Base-by-base conservation (phyloP, 2,797 vertebrate species). In the Microcaecilia unicolor region DNA sequence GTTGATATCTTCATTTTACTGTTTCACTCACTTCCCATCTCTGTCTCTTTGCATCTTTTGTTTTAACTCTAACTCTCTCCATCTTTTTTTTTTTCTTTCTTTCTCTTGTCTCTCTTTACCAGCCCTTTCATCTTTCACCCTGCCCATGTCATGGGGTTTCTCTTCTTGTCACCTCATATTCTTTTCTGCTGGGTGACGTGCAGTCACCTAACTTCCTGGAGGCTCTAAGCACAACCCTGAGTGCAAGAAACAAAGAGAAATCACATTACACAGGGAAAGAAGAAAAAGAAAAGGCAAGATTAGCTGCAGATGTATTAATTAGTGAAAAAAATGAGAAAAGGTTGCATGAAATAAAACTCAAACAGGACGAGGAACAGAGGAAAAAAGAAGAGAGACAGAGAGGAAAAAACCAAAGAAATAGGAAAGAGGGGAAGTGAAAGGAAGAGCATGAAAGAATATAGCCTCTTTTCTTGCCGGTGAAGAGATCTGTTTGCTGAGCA, bases 191-290 rank as follows among this genome's bases (percentile, higher is more conserved):
- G n/a, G n/a, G n/a, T n/a, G n/a, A n/a, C n/a, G n/a, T 5, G 10
- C 21, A 31, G 22, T 15, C 16, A 37, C 21, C 38, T 28, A 7
- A 22, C 57, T 64, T 64, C 60, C 57, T 61, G 54, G 43, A 48
- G 48, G 41, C 51, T 14, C 14, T 56, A 61, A 61, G 64, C 60
- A 58, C 64, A 63, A 40, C 43, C n/a, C 5, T 25, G 41, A 42
- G 27, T 12, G 13, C 9, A 28, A 25, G 40, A 36, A 30, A 28
- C 17, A 12, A 33, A 41, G 51, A 41, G 36, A n/a, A n/a, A n/a
- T n/a, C n/a, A 25, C n/a, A 25, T 32, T 15, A 28, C 23, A 37
- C 45, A 20, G 38, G 15, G 33, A 10, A 22, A 9, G 27, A 11
- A 13, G 12, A 27, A 15, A n/a, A 27, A 8, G 7, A 15, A 11